Conservation (phyloP, 2,797 vertebrate species). For the Pseudochromis fuscus region DNA sequence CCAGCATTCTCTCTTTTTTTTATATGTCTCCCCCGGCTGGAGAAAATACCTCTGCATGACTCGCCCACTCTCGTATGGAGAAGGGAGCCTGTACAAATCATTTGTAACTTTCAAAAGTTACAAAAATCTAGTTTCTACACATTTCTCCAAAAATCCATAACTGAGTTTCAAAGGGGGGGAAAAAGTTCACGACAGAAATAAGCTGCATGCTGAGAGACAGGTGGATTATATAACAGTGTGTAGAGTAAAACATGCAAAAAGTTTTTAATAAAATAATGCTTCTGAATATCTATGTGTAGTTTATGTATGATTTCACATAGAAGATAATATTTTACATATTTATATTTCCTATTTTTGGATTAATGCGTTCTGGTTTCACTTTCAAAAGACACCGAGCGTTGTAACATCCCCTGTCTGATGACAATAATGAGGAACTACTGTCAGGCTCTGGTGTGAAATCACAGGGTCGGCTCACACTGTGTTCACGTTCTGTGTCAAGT, state of each 20-base stretch:
- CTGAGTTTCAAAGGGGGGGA: conserved; percentile 32
- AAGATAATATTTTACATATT: conserved; percentile 29
- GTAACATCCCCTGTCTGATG: conserved; percentile 38
- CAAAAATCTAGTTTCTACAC: conserved; percentile 72
- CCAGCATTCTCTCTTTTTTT: conserved; percentile 83
- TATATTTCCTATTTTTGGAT: background rate
- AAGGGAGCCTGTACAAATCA: conserved; percentile 61
- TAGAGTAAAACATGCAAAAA: background rate
- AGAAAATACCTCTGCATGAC: conserved; percentile 76
- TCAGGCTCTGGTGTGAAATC: conserved; percentile 55
- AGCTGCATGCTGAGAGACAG: conserved; percentile 25
- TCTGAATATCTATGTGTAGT: conserved; percentile 15
- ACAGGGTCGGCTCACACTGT: conserved; percentile 49
- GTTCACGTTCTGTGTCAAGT: conserved; percentile 57
- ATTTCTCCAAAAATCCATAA: conserved; percentile 64
- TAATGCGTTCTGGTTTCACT: conserved; percentile 4
- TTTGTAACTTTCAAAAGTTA: conserved; percentile 79
- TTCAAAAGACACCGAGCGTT: background rate
- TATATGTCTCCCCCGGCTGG: conserved; percentile 76
- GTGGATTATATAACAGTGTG: conserved; percentile 22
- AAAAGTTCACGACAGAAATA: conserved; percentile 37
- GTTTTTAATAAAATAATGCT: background rate
- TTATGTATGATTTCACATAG: too few relatives aligned
- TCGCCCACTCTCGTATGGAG: conserved; percentile 60
- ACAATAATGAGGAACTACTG: conserved; percentile 50